These are phyloP conservation scores for Euplagia quadripunctaria DNA, from an alignment of 2,888 invertebrate species.

Conservation along the genomic window DNA sequence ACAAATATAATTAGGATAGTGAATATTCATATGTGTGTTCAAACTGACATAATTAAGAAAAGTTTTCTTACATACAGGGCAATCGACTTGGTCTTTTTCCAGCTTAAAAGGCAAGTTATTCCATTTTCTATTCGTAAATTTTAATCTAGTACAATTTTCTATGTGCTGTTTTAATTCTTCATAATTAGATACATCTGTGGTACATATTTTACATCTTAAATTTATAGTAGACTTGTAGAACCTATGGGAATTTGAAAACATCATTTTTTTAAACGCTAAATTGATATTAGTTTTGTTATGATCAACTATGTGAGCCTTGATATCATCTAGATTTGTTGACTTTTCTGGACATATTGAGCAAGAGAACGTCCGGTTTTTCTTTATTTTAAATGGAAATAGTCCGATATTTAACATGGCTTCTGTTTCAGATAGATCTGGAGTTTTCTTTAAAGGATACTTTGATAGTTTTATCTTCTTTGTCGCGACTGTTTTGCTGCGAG, in stretches of 20 bases:
- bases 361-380: conserved; percentile 64
- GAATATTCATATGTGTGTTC: conserved; percentile 85
- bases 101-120: conserved; percentile 79
- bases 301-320: conserved; percentile 67
- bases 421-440: conserved; percentile 63
- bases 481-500: conserved; percentile 45
- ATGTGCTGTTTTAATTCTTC: conserved; percentile 70
- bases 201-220: conserved; percentile 76
- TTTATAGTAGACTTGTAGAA: conserved; percentile 65
- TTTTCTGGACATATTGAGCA: conserved; percentile 76
- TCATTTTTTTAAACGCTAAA: conserved; percentile 77
- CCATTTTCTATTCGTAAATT: conserved; percentile 61
- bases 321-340: conserved; percentile 65
- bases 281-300: conserved; percentile 71
- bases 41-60: conserved; percentile 79
- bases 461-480: conserved; percentile 48
- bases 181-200: conserved; percentile 65
- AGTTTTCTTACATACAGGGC: conserved; percentile 77
- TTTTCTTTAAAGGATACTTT: conserved; percentile 59
- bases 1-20: conserved; percentile 84
- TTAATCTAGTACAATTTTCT: conserved; percentile 66
- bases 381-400: conserved; percentile 78
- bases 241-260: conserved; percentile 68
- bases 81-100: conserved; percentile 81
- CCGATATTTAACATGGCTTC: conserved; percentile 70